A percentile compares a stretch with the other conserved stretches of the same genome.
Evolutionary conservation across 2,888 invertebrate genomes (phyloP).

Genomic region (Xestobium rufovillosum): DNA sequence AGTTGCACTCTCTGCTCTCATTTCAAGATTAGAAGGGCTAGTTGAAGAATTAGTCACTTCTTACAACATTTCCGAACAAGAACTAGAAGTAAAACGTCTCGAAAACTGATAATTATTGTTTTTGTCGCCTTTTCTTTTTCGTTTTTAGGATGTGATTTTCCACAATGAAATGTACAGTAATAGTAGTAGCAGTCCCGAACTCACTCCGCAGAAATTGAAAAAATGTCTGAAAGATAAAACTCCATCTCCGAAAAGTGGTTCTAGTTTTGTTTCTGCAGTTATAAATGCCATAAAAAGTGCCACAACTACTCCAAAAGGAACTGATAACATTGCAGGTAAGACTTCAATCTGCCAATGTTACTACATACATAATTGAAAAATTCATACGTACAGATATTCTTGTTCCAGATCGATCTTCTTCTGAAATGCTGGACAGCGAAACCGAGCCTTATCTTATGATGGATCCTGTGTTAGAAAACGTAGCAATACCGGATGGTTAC

Average conservation of each 20-base stretch:
- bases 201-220: constrained; percentile 51
- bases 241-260: constrained; percentile 56
- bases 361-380: too few species aligned
- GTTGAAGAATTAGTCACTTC: constrained; percentile 65
- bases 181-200: constrained; percentile 63
- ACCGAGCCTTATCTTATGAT: constrained; percentile 77
- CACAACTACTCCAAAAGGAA: constrained; percentile 37
- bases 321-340: constrained; percentile 33
- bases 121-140: constrained; percentile 24
- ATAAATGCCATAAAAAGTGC: constrained; percentile 62
- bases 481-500: constrained; percentile 56
- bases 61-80: constrained; percentile 67
- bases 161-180: constrained; percentile 72
- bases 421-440: constrained; percentile 75
- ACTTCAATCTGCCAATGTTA: too few species aligned
- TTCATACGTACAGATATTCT: too few species aligned
- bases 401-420: too few species aligned
- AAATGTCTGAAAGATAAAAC: constrained; percentile 35
- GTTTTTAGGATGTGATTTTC: constrained; percentile 61
- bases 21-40: constrained; percentile 60
- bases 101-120: constrained; percentile 48
- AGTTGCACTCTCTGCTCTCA: constrained; percentile 60
- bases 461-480: constrained; percentile 66
- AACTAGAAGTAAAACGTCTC: constrained; percentile 54
- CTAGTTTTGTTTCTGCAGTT: constrained; percentile 64